Base-by-base conservation (phyloP, 2,888 invertebrate species). In the Clitarchus hookeri region DNA sequence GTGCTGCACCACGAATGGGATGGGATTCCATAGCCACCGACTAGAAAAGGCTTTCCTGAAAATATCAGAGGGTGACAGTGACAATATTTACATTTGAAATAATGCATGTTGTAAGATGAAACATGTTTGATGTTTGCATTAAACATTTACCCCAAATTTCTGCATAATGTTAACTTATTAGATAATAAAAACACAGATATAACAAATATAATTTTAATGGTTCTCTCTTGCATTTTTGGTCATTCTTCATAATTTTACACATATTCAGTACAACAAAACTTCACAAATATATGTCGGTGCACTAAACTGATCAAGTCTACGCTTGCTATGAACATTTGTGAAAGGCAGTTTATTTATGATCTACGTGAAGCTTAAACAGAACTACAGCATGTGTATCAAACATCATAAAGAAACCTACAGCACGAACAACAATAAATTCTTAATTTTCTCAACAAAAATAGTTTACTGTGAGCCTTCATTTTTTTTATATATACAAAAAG, bases 351-450 rank as follows among this genome's bases (percentile, higher is more conserved):
- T 65, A 65, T 65, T 65, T 23, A 16, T 65, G 65, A 65, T 1
- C 65, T 65, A 65, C 65, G 16, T 23, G n/a, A 65, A 65, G 65
- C 65, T 65, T 65, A 65, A 65, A 65, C 65, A 65, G 65, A 65
- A 65, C 19, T 19, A 16, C n/a, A 65, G 65, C n/a, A n/a, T 65
- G n/a, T 82, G 82, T 8, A 82, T 16, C 44, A 44, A 27, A 16
- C 25, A 79, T 82, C 27, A 82, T 12, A 82, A 82, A 27, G 26
- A 82, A 82, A 82, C 16, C 16, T 36, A 82, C 27, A 82, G 27
- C 36, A 82, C 16, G 82, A 82, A 36, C 82, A 82, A 82, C 27
- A 27, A 78, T 78, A 78, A 36, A 82, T 82, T 82, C 16, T 82
- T 82, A 82, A 82, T 82, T 65, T 65, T 65, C 65, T 65, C 65